Base-by-base conservation (phyloP, 2,888 invertebrate genomes). In the Spisula solida region DNA sequence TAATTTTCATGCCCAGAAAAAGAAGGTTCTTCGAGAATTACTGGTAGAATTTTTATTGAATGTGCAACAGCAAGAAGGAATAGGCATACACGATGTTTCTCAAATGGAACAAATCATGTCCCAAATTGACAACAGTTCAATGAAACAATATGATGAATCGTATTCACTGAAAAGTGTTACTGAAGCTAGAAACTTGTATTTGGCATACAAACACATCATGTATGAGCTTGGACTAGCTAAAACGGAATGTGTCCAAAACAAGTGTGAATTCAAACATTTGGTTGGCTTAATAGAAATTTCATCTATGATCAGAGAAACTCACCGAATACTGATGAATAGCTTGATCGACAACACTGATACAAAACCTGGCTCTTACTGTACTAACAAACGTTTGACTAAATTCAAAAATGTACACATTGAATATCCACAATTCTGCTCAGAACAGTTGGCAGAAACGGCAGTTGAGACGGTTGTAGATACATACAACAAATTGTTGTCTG, bases 181-280 rank as follows among this genome's bases (percentile, higher is more conserved):
- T 20, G 87, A 87, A 47, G 82, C 87, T 8, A 75, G n/a, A 79
- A 87, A 87, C 47, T 60, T 87, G 78, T 87, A 82, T 56, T 48
- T 25, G 16, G 87, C 78, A 14, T 87, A 87, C 70, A 82, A 78
- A n/a, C 56, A 47, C 34, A 51, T 87, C 12, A 60, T 29, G n/a
- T 1, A 51, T 41, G 82, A 87, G 29, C 25, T 86, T 12, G 14
- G 51, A 31, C 10, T 60, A 51, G n/a, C 31, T 12, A 31, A 0
- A 0, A 1, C 12, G 12, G 82, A 82, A 12, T 56, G 16, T 12
- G 41, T 41, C 41, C 2, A 29, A 10, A 47, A 34, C 20, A 18
- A 48, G n/a, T 18, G 2, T 29, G 55, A 55, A 16, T 55, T 55
- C n/a, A 31, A 55, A 31, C 18, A 1, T 55, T 48, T 18, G 12